Evolutionary conservation across 2,888 invertebrate genomes (phyloP).

Genomic region (Mylabris sibirica): DNA sequence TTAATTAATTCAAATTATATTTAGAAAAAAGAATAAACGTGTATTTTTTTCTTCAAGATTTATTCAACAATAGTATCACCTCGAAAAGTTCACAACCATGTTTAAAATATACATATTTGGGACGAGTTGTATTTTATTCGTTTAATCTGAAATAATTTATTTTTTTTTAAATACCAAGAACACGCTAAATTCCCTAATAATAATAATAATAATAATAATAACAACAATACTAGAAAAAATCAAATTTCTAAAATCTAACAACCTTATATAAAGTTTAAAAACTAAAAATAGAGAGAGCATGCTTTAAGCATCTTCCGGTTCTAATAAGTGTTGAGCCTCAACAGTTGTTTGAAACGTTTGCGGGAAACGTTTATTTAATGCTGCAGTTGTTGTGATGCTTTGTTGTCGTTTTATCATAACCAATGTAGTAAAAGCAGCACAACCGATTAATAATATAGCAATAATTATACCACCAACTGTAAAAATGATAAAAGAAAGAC

Average conservation of each 20-base stretch:
- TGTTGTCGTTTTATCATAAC: constrained; percentile 58
- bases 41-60: background rate
- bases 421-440: constrained; percentile 55
- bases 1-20: background rate
- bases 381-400: constrained; percentile 57
- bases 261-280: background rate
- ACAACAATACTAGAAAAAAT: background rate
- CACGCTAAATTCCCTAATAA: background rate
- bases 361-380: constrained; percentile 58
- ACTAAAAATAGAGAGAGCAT: background rate
- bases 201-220: background rate
- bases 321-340: constrained; percentile 59
- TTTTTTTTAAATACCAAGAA: background rate
- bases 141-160: background rate
- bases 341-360: constrained; percentile 57
- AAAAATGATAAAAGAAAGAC: constrained; percentile 28
- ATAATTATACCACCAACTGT: constrained; percentile 56
- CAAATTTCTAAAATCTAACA: background rate
- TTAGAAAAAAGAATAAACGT: background rate
- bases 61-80: constrained; percentile 1
- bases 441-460: constrained; percentile 54
- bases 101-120: background rate
- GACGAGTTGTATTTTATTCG: background rate
- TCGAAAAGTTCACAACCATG: background rate
- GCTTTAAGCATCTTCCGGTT: constrained; percentile 56